phyloP scores from a whole-genome alignment of 2,797 vertebrate species.

The Pipistrellus kuhlii region DNA sequence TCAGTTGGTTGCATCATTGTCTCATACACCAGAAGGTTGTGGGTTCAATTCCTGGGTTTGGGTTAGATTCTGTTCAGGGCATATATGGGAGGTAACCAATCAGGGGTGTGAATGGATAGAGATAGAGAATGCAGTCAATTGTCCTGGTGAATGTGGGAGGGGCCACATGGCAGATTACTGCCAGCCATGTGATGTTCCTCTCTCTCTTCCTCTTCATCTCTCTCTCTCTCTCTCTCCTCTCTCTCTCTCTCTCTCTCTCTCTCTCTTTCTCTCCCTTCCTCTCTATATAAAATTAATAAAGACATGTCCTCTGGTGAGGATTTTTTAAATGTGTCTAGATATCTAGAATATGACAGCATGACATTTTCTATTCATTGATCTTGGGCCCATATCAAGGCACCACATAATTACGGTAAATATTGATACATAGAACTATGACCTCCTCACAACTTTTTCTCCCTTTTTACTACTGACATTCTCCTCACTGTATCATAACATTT shows the following conservation, averaged over 20 bases:
- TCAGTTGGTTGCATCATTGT: not conserved
- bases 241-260: not conserved
- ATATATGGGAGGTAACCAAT: not conserved
- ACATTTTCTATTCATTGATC: not conserved
- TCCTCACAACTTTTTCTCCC: not conserved
- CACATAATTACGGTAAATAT: not conserved
- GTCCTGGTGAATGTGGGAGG: accelerated
- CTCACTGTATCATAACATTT: not conserved
- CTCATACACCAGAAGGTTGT: not conserved
- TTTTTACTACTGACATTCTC: not conserved
- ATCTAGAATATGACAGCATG: not conserved
- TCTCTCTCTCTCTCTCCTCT: not conserved
- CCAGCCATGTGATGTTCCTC: not conserved
- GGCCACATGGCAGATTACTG: not conserved
- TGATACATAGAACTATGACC: accelerated
- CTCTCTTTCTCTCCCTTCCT: not conserved
- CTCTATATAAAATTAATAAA: not conserved
- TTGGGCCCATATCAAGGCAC: accelerated
- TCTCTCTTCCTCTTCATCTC: not conserved
- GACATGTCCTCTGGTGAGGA: not conserved
- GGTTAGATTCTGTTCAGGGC: not conserved
- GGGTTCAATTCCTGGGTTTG: not conserved
- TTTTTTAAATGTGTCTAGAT: not conserved
- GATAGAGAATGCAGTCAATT: not conserved
- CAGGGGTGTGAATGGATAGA: accelerated